Conservation (phyloP, 2,113 vertebrate genomes). For the Microtus ochrogaster region DNA sequence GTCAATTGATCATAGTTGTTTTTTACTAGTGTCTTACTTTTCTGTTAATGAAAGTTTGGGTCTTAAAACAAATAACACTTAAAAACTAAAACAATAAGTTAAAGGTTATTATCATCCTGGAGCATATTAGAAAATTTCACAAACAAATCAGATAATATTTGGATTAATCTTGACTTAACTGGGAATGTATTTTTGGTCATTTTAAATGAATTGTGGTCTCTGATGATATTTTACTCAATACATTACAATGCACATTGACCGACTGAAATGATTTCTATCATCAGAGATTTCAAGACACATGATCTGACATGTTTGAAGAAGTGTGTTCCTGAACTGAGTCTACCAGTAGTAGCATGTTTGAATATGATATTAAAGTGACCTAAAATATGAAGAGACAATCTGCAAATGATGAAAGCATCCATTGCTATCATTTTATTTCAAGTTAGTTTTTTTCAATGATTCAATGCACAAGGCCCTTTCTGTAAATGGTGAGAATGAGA, state of each 20-base stretch:
- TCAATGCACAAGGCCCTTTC: neutral
- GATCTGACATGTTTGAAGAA: neutral
- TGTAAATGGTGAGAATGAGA: neutral
- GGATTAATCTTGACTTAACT: neutral
- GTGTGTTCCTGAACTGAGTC: neutral
- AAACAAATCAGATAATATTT: neutral
- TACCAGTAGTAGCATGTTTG: neutral
- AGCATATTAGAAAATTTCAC: neutral
- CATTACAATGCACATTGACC: neutral
- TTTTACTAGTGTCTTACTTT: neutral
- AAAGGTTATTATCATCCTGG: neutral
- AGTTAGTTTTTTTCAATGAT: neutral
- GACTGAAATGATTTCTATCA: neutral
- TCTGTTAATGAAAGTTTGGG: neutral
- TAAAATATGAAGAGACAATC: neutral
- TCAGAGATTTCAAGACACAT: neutral
- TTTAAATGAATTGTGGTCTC: neutral
- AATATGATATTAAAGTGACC: neutral
- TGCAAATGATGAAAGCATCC: neutral
- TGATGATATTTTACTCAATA: neutral
- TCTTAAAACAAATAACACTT: neutral
- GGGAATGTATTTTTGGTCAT: neutral
- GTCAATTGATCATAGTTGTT: neutral
- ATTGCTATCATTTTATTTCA: neutral
- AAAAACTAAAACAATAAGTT: neutral